Conservation (phyloP, 2,113 vertebrate species). For the Ophiodon elongatus region DNA sequence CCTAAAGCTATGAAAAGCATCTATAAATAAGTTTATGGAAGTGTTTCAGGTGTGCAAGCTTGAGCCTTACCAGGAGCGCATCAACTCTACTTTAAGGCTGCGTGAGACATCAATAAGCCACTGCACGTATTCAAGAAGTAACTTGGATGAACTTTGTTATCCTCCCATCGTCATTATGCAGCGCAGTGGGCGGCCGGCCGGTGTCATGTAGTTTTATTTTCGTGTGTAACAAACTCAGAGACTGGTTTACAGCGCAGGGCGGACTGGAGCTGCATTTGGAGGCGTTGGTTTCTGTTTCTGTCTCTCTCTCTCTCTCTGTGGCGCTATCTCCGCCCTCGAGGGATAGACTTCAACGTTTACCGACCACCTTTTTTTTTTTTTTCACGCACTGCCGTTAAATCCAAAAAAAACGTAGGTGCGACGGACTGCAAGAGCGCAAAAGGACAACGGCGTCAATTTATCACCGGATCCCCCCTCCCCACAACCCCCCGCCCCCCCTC, state of each 20-base stretch:
- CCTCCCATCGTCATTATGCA: slow-evolving; percentile 15
- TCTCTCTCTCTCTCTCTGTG: slow-evolving; percentile 68
- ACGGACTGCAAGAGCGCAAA: slow-evolving; percentile 38
- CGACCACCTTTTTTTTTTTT: slow-evolving; percentile 47
- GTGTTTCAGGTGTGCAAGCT: background rate
- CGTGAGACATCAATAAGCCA: background rate
- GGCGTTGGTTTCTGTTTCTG: slow-evolving; percentile 66
- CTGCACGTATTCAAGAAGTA: background rate
- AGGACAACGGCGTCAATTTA: slow-evolving; percentile 41
- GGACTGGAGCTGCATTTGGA: slow-evolving; percentile 54
- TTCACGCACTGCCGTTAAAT: slow-evolving; percentile 39
- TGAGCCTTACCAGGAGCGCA: slow-evolving; percentile 2
- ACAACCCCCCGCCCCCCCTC: background rate
- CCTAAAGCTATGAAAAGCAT: background rate
- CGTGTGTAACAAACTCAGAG: slow-evolving; percentile 46
- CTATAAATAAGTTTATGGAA: background rate
- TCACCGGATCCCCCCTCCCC: slow-evolving; percentile 37
- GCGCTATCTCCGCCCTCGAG: slow-evolving; percentile 75
- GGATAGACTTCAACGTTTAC: slow-evolving; percentile 65
- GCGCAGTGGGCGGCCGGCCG: slow-evolving; percentile 45
- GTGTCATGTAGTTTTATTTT: slow-evolving; percentile 34
- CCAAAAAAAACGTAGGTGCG: slow-evolving; percentile 56
- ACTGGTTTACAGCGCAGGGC: slow-evolving; percentile 42
- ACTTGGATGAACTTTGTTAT: slow-evolving; percentile 53
- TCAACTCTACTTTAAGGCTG: background rate